Percentiles rank a stretch among this genome's conserved stretches.
Evolutionary conservation across 1,140 invertebrate species (phyloP).

Genomic region (Hydropsyche tenuis): DNA sequence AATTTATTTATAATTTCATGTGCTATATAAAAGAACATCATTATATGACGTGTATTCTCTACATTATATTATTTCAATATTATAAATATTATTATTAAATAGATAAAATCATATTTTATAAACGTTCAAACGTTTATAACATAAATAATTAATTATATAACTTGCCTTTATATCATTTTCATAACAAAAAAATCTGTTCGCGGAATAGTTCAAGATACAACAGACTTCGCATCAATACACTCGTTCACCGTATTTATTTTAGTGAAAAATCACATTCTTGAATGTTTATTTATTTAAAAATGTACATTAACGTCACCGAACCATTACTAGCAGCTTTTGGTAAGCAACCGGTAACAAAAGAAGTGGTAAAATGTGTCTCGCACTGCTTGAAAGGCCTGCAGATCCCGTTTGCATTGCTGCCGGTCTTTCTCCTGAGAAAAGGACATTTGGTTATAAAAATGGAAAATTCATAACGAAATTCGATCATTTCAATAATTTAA

Average conservation of each 20-base stretch:
- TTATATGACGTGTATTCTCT: not conserved
- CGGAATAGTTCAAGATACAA: not conserved
- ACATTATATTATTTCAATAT: not conserved
- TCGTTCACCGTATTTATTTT: not conserved
- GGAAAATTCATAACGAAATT: no score
- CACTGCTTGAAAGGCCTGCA: constrained; percentile 72
- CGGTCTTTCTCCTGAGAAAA: constrained; percentile 78
- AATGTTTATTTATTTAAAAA: constrained; percentile 3
- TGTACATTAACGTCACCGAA: constrained; percentile 44
- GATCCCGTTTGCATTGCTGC: constrained; percentile 89
- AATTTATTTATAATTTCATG: not conserved
- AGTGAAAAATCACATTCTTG: not conserved
- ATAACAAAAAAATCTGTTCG: not conserved
- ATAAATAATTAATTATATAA: no score
- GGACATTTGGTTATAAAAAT: no score
- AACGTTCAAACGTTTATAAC: no score
- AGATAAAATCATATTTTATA: no score
- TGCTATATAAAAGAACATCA: not conserved
- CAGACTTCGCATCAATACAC: not conserved
- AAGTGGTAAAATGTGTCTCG: constrained; percentile 64
- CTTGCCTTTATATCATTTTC: no score
- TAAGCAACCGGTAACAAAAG: constrained; percentile 63
- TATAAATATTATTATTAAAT: not conserved
- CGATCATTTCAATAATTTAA: no score
- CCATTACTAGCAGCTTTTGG: constrained; percentile 49